These are phyloP conservation scores for Calephelis perditalis DNA, from an alignment of 2,888 invertebrate species.

Conservation along the genomic window DNA sequence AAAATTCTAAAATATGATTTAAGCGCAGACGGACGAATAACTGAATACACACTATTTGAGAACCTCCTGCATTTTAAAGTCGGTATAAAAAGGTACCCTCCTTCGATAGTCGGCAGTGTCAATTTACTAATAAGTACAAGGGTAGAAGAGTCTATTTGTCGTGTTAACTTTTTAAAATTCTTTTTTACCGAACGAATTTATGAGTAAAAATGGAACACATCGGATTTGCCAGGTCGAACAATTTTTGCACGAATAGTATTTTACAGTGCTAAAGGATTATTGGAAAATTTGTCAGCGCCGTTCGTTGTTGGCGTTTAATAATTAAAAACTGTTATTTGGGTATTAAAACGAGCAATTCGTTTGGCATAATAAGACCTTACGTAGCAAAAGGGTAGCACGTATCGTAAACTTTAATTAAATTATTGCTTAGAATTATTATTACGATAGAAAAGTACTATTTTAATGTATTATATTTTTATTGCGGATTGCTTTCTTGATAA, in stretches of 20 bases:
- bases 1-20: no score
- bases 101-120: no score
- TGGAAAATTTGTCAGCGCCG: conserved; percentile 43
- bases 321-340: conserved; percentile 34
- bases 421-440: no score
- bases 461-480: no score
- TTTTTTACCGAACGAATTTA: conserved; percentile 28
- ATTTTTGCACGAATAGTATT: conserved; percentile 39
- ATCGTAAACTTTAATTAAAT: not conserved
- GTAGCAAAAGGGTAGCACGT: not conserved
- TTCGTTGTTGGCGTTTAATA: conserved; percentile 41
- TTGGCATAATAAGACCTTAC: not conserved
- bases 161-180: conserved; percentile 14
- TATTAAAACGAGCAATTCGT: conserved; percentile 21
- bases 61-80: no score
- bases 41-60: no score
- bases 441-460: no score
- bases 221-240: conserved; percentile 33
- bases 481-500: no score
- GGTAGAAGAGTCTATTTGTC: conserved; percentile 6
- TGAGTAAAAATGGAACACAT: conserved; percentile 31
- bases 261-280: conserved; percentile 45
- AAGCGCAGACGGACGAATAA: no score
- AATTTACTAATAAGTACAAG: no score
- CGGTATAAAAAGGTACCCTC: no score